A percentile compares a stretch with the other conserved stretches of the same genome.
These are phyloP conservation scores for Porites divaricata DNA, from an alignment of 92 coral and sea anemone genomes.

Conservation along the genomic window DNA sequence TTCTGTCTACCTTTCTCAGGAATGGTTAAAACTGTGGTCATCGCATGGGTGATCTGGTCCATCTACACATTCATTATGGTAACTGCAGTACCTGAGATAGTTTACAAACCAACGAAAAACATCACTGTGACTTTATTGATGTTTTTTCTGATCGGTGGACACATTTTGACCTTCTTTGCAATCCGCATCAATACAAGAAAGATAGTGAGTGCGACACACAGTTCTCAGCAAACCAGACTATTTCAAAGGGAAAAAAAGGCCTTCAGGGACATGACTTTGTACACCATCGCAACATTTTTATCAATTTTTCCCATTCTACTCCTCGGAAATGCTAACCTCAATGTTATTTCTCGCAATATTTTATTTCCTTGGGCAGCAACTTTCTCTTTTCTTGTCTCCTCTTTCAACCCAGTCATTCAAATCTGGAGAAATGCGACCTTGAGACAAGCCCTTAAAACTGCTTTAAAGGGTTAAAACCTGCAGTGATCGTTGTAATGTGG, in stretches of 20 bases:
- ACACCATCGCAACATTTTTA: not conserved
- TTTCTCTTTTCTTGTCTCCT: constrained; percentile 1
- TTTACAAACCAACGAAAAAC: constrained; percentile 25
- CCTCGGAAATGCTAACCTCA: not conserved
- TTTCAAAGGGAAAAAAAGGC: constrained; percentile 31
- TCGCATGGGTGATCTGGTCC: constrained; percentile 18
- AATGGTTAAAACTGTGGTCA: constrained; percentile 12
- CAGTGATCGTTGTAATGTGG: no score
- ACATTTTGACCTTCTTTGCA: constrained; percentile 20
- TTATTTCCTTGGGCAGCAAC: constrained; percentile 30
- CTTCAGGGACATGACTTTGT: constrained; percentile 17
- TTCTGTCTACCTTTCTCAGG: not conserved
- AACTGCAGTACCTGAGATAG: not conserved
- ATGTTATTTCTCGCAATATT: not conserved
- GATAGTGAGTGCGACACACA: constrained; percentile 9
- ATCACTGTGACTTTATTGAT: constrained; percentile 11
- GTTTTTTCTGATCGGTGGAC: not conserved
- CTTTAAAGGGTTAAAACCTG: not conserved
- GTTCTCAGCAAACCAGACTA: not conserved
- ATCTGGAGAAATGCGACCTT: constrained; percentile 13
- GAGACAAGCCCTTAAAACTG: constrained; percentile 1
- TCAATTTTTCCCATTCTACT: not conserved
- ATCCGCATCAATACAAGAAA: constrained; percentile 14
- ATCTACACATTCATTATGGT: constrained; percentile 9
- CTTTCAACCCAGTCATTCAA: constrained; percentile 22